A percentile compares a stretch with the other conserved stretches of the same genome.
Evolutionary conservation across 2,888 invertebrate species (phyloP).

Genomic region (Candidula unifasciata): DNA sequence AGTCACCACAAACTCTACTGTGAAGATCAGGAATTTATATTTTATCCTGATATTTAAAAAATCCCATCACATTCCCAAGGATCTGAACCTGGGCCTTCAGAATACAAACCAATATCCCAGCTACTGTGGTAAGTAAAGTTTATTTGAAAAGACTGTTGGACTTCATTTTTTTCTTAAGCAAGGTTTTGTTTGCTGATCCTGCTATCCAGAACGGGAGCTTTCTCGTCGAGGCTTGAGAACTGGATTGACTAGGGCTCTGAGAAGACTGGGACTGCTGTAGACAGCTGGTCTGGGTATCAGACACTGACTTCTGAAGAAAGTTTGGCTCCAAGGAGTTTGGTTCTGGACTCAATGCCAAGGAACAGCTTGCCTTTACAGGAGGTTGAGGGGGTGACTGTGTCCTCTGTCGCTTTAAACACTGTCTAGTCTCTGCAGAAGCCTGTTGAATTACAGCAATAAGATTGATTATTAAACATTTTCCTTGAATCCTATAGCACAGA

Average conservation of each 20-base stretch:
- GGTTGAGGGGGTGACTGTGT: neutral
- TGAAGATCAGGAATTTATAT: too few relatives aligned
- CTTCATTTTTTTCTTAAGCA: constrained; percentile 67
- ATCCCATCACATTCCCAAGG: too few relatives aligned
- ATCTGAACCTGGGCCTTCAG: too few relatives aligned
- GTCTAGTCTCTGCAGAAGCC: neutral
- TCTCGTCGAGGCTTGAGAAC: constrained; percentile 56
- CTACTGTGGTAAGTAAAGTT: neutral
- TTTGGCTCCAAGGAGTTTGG: constrained; percentile 8
- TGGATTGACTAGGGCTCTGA: constrained; percentile 37
- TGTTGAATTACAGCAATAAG: neutral
- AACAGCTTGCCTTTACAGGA: neutral
- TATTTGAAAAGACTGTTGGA: constrained; percentile 66
- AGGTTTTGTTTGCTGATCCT: constrained; percentile 56
- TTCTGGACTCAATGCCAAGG: neutral
- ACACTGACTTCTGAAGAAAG: constrained; percentile 16
- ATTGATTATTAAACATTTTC: neutral
- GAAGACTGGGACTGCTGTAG: constrained; percentile 22
- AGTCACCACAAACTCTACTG: too few relatives aligned
- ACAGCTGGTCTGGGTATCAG: neutral
- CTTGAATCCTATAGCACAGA: too few relatives aligned
- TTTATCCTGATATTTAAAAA: too few relatives aligned
- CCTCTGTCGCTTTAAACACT: constrained; percentile 17
- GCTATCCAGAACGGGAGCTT: constrained; percentile 70
- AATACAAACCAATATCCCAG: neutral